Conservation (phyloP, 2,888 invertebrate genomes). For the Dasysyrphus albostriatus region DNA sequence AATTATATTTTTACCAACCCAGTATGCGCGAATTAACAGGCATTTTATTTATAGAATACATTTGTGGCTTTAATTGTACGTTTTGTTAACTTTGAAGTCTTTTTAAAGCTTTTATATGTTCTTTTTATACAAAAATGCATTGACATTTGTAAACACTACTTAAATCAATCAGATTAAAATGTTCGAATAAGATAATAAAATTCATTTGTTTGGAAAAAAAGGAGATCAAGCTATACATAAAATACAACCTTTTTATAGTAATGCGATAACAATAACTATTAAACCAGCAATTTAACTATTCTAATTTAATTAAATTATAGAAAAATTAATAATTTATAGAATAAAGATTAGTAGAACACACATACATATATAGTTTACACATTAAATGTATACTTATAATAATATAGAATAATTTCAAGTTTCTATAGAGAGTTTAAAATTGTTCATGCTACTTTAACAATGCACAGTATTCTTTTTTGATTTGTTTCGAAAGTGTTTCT, state of each 20-base stretch:
- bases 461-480: not conserved
- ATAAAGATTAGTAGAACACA: not conserved
- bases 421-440: constrained; percentile 4
- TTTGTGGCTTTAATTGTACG: no score
- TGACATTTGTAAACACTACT: not conserved
- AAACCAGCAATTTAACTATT: not conserved
- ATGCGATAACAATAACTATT: not conserved
- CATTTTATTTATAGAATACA: no score
- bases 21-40: no score
- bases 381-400: not conserved
- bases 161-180: not conserved
- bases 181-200: not conserved
- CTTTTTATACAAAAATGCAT: not conserved
- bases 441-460: constrained; percentile 8
- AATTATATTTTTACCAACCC: no score
- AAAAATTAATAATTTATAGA: not conserved
- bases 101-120: no score
- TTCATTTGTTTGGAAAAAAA: not conserved
- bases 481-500: not conserved
- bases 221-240: constrained; percentile 16
- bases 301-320: not conserved
- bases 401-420: not conserved
- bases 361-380: constrained; percentile 1
- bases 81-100: no score
- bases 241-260: constrained; percentile 26